Conservation (phyloP, 1,140 invertebrate species). For the Diabrotica undecimpunctata region DNA sequence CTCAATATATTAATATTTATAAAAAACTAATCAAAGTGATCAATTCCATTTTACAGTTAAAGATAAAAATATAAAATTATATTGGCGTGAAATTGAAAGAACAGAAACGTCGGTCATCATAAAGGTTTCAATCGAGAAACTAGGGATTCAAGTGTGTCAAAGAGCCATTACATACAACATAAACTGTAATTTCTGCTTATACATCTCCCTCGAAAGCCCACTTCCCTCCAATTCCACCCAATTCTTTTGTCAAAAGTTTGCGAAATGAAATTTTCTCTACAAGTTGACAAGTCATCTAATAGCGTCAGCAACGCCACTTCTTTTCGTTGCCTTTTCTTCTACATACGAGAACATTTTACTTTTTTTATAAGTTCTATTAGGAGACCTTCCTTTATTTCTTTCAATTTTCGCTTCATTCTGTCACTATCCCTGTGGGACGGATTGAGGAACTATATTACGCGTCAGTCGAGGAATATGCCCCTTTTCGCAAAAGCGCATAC, state of each 20-base stretch:
- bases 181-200: not conserved
- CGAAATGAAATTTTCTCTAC: conserved; percentile 46
- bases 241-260: conserved; percentile 45
- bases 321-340: conserved; percentile 28
- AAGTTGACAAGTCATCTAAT: conserved; percentile 47
- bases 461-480: not conserved
- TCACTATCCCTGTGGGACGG: conserved; percentile 35
- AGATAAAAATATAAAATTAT: no score
- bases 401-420: conserved; percentile 45
- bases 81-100: no score
- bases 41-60: no score
- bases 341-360: conserved; percentile 42
- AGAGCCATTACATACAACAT: not conserved
- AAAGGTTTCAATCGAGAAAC: no score
- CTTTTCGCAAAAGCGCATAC: not conserved
- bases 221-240: conserved; percentile 41
- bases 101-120: no score
- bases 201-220: not conserved
- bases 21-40: no score
- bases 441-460: conserved; percentile 14
- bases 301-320: conserved; percentile 26
- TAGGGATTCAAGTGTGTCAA: not conserved
- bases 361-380: conserved; percentile 40
- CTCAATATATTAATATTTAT: no score
- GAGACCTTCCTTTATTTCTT: conserved; percentile 42